Conservation (phyloP, 2,888 invertebrate species). For the Agrochola macilenta region DNA sequence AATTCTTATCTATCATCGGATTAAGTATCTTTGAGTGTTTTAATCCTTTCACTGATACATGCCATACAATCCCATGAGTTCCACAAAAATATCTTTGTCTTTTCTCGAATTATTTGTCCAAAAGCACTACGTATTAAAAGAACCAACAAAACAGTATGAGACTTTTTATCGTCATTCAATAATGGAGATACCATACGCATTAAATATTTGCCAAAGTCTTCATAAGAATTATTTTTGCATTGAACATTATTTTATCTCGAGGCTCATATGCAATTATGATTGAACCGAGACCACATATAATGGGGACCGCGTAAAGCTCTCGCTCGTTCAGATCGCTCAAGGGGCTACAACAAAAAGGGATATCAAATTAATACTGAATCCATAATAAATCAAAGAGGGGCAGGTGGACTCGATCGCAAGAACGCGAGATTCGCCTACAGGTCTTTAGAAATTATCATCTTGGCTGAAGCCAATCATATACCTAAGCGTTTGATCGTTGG, state of each 20-base stretch:
- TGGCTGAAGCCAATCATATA: slow-evolving; percentile 65
- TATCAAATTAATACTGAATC: slow-evolving; percentile 91
- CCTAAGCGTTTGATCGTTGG: slow-evolving; percentile 63
- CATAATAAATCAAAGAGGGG: slow-evolving; percentile 90
- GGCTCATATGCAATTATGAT: slow-evolving; percentile 89
- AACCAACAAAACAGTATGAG: slow-evolving; percentile 23
- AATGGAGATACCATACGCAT: slow-evolving; percentile 26
- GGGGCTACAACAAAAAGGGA: slow-evolving; percentile 89
- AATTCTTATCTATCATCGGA: slow-evolving; percentile 5
- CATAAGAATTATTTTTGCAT: slow-evolving; percentile 78
- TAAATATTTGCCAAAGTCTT: slow-evolving; percentile 68
- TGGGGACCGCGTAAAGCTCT: slow-evolving; percentile 84
- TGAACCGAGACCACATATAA: slow-evolving; percentile 87
- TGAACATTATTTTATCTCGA: slow-evolving; percentile 84
- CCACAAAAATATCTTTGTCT: background rate
- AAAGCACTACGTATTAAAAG: slow-evolving; percentile 28
- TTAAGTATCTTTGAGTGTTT: slow-evolving; percentile 7
- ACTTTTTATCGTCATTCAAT: slow-evolving; percentile 46
- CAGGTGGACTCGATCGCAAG: slow-evolving; percentile 88
- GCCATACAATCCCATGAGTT: background rate
- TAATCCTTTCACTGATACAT: background rate
- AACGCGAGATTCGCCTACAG: slow-evolving; percentile 87
- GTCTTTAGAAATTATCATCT: slow-evolving; percentile 88
- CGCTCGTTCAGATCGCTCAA: slow-evolving; percentile 87
- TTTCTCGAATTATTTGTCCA: slow-evolving; percentile 4